Evolutionary conservation across 1,140 invertebrate genomes (phyloP), one percentile per base, ranked within the genome.

Genomic region (Drosophila bocki): DNA sequence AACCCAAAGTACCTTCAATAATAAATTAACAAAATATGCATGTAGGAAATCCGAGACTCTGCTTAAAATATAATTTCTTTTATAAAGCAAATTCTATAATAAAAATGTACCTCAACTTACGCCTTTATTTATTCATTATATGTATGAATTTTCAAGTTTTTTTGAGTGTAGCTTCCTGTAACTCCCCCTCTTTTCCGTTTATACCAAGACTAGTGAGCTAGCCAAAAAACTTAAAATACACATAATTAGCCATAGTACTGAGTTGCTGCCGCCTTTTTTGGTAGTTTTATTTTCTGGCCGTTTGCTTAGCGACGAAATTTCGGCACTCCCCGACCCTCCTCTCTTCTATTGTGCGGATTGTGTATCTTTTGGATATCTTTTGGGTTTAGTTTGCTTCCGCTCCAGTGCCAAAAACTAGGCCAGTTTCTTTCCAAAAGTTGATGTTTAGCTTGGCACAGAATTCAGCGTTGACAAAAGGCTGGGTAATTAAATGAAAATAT

Each of bases 161-260:
- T 13, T 3, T 8, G 1, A 35, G 17, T 37, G 17, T 35, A 1
- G 3, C 22, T 22, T 22, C 22, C 45, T 12, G 22, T 17, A 33
- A 44, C 42, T 12, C 19, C 11, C 6, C 2, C 12, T n/a, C 26
- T 17, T 33, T 56, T n/a, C 53, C 67, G 47, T 63, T 86, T 64
- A 70, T 85, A 64, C 61, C 69, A 82, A 19, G 33, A 61, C 78
- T 87, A 65, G 74, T 62, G 78, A 79, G 51, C 80, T 65, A 68
- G 67, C 78, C 70, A 80, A 71, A 79, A 79, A 90, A 90, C 75
- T 90, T 90, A 90, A 85, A 85, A 79, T 90, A 85, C 86, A 90
- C 85, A 90, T 90, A 90, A 90, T 90, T 90, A 90, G 85, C 85
- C 68, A 72, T 85, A 90, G 81, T 90, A 72, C 37, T 42, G 53